phyloP scores from a whole-genome alignment of 2,888 invertebrate species.

The Pollenia labialis region DNA sequence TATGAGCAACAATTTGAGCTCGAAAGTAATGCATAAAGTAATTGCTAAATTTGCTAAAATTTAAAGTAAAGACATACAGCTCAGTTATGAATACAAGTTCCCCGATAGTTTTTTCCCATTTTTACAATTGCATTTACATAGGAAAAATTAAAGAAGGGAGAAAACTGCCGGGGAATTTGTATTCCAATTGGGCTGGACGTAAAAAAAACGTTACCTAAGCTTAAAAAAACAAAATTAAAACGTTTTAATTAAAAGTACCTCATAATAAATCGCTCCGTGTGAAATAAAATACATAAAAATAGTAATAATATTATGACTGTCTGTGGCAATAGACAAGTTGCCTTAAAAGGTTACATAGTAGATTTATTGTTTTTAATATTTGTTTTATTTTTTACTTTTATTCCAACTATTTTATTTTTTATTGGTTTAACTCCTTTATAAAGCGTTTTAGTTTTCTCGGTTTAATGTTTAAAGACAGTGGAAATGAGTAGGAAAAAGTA shows the following conservation, averaged over 20 bases:
- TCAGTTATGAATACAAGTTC: no score
- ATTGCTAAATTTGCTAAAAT: no score
- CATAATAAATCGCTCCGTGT: neutral
- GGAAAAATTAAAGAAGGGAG: no score
- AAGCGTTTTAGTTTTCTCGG: conserved; percentile 7
- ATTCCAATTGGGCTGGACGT: no score
- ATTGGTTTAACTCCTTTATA: conserved; percentile 16
- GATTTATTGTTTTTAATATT: conserved; percentile 59
- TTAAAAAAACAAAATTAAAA: neutral
- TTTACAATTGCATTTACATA: no score
- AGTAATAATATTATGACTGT: conserved; percentile 55
- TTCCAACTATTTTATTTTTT: neutral
- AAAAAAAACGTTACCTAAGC: no score
- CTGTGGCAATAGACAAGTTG: conserved; percentile 54
- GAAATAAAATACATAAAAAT: conserved; percentile 17
- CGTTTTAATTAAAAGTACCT: neutral
- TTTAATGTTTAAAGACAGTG: neutral
- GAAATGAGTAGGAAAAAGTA: no score
- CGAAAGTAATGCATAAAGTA: no score
- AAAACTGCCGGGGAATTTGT: no score
- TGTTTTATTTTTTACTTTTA: neutral
- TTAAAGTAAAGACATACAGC: no score
- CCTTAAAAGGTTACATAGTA: conserved; percentile 56
- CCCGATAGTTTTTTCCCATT: no score
- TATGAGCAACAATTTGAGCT: no score